Evolutionary conservation across 30 jellyfish, hydroid and myxozoan genomes (phyloP).

Genomic region (Pseudorhiza aurosa): DNA sequence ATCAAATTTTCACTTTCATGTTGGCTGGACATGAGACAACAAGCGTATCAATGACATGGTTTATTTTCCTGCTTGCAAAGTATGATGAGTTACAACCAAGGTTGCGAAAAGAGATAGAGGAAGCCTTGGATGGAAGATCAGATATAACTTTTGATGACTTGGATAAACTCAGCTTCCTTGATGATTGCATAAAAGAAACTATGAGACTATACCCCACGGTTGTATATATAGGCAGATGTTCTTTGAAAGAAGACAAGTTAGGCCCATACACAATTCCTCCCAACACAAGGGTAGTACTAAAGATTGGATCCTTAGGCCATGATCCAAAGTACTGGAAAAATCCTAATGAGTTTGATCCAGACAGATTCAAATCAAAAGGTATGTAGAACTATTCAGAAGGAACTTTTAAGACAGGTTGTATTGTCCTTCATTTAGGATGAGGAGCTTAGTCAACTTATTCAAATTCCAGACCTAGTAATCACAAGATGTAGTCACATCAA

Average conservation of each 20-base stretch:
- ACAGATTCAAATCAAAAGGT: constrained; percentile 37
- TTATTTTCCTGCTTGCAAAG: constrained; percentile 38
- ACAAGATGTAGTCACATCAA: too few species aligned
- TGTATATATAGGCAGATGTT: neutral
- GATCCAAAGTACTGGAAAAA: constrained; percentile 38
- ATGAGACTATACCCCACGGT: constrained; percentile 54
- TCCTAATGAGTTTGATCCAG: constrained; percentile 49
- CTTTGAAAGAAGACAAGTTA: constrained; percentile 1
- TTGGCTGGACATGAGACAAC: constrained; percentile 74
- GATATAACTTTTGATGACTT: constrained; percentile 36
- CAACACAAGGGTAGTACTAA: constrained; percentile 5
- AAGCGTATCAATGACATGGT: constrained; percentile 54
- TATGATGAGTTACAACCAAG: constrained; percentile 32
- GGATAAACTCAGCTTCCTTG: constrained; percentile 36
- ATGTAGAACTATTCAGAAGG: too few species aligned
- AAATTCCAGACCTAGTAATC: too few species aligned
- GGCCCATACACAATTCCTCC: constrained; percentile 33
- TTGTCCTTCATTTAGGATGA: too few species aligned
- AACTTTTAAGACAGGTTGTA: too few species aligned
- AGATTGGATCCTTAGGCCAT: neutral
- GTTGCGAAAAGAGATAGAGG: constrained; percentile 12
- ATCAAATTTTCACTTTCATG: constrained; percentile 62
- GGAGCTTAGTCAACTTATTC: too few species aligned
- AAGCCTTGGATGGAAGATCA: constrained; percentile 2
- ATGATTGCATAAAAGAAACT: constrained; percentile 40